Conservation (phyloP, 2,888 invertebrate genomes). For the Temnothorax ravouxi region DNA sequence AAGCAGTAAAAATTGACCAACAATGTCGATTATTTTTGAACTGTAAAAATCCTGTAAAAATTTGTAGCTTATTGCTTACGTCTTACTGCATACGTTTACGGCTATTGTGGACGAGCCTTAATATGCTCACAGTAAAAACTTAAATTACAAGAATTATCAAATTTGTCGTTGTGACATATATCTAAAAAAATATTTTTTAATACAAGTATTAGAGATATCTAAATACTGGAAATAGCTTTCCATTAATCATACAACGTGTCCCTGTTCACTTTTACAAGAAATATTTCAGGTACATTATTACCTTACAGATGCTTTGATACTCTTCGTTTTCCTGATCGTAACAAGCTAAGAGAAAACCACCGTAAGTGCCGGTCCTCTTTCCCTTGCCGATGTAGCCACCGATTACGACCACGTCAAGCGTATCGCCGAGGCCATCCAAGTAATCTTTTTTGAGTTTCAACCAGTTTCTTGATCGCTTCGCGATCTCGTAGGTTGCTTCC, state of each 20-base stretch:
- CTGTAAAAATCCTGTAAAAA: too few species aligned
- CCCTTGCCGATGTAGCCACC: constrained; percentile 98
- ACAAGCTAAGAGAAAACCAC: constrained; percentile 98
- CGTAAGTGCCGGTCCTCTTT: constrained; percentile 96
- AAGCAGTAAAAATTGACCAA: too few species aligned
- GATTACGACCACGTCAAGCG: constrained; percentile 97
- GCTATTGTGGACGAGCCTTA: too few species aligned
- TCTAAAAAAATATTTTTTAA: neutral
- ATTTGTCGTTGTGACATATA: neutral
- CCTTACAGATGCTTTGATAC: constrained; percentile 97
- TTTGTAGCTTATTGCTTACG: too few species aligned
- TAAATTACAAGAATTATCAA: neutral
- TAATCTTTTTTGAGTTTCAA: constrained; percentile 99
- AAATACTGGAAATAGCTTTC: neutral
- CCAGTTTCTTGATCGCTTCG: constrained; percentile 97
- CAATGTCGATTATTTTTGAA: too few species aligned
- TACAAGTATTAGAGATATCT: constrained; percentile 3
- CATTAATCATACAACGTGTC: neutral
- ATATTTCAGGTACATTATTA: constrained; percentile 84
- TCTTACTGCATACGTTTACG: too few species aligned
- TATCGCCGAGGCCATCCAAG: constrained; percentile 94
- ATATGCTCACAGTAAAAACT: neutral
- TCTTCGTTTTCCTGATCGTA: constrained; percentile 96
- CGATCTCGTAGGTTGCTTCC: constrained; percentile 98
- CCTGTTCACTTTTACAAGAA: neutral